Base-by-base conservation (phyloP, 2,888 invertebrate genomes). In the Trichopria drosophilae region DNA sequence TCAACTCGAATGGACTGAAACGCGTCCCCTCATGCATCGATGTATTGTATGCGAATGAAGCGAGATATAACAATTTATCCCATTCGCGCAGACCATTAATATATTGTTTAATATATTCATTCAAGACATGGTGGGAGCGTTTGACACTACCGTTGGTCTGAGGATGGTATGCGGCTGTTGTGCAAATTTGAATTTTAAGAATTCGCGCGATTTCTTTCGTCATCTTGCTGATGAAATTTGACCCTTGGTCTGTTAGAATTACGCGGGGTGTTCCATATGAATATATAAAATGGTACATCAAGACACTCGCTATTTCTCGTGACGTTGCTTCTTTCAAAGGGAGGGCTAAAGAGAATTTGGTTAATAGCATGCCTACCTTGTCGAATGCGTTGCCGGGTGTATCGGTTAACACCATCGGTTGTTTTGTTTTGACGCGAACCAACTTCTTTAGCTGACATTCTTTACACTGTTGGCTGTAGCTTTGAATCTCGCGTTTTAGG, bases 101-200 rank as follows among this genome's bases (percentile, higher is more conserved):
- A 16, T 35, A 35, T 6, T 5, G 6, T 5, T 20, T 7, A 15
- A 35, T 5, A 16, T 35, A 35, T 12, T 16, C 35, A 9, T 16
- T 18, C n/a, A 35, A n/a, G 35, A 31, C 31, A 6, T n/a, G 6
- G n/a, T 31, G 31, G 7, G 31, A 31, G 2, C 43, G 3, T 10
- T 43, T 32, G n/a, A 43, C 12, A 4, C 32, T 32, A 0, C 34
- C 43, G 6, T 43, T 43, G 12, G 19, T 6, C 9, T 45, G 45
- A 1, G 45, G 45, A n/a, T 36, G 16, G n/a, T 16, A 45, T 7
- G 45, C 36, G 3, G 35, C 26, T 10, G 45, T 35, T 4, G n/a
- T 26, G n/a, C 9, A 22, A 10, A 34, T 32, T 22, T 20, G 31
- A 7, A 22, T 34, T 22, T 24, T 16, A 6, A 35, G 19, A 5